Evolutionary conservation across 1,140 invertebrate genomes (phyloP).

Genomic region (Planococcus citri): DNA sequence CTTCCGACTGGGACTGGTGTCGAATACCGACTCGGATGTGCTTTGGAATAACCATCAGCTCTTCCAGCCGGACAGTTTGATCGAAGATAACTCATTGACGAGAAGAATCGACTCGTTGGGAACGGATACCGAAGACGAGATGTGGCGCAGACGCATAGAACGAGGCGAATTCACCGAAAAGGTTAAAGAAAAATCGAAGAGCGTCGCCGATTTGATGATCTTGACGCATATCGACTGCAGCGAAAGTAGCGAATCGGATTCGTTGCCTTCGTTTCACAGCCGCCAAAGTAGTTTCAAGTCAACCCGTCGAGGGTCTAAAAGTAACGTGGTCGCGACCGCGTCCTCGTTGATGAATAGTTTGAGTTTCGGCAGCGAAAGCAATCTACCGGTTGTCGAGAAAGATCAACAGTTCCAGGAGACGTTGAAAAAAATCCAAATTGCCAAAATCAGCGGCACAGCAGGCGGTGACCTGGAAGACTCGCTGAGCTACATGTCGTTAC

Average conservation of each 20-base stretch:
- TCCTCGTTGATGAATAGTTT: conserved; percentile 27
- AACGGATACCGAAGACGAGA: conserved; percentile 53
- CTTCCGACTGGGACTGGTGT: conserved; percentile 24
- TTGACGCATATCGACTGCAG: conserved; percentile 56
- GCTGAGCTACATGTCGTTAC: conserved; percentile 22
- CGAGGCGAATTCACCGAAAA: conserved; percentile 51
- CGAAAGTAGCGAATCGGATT: conserved; percentile 40
- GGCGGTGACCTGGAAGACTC: conserved; percentile 26
- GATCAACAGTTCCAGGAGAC: conserved; percentile 43
- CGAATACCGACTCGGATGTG: conserved; percentile 15
- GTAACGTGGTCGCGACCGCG: conserved; percentile 16
- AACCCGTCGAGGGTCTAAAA: conserved; percentile 5
- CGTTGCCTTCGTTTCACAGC: conserved; percentile 27
- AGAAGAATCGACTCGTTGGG: conserved; percentile 34
- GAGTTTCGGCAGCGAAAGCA: conserved; percentile 42
- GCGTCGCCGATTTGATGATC: conserved; percentile 60
- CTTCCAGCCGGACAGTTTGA: conserved; percentile 19
- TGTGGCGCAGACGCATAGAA: conserved; percentile 48
- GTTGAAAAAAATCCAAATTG: conserved; percentile 39
- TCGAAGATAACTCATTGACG: conserved; percentile 28
- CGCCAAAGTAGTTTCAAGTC: conserved; percentile 24
- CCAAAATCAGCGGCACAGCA: conserved; percentile 28
- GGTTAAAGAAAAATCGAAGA: conserved; percentile 55
- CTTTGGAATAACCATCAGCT: conserved; percentile 1
- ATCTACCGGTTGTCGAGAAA: conserved; percentile 38